Evolutionary conservation across 2,113 vertebrate genomes (phyloP).

Genomic region (Pongo abelii): DNA sequence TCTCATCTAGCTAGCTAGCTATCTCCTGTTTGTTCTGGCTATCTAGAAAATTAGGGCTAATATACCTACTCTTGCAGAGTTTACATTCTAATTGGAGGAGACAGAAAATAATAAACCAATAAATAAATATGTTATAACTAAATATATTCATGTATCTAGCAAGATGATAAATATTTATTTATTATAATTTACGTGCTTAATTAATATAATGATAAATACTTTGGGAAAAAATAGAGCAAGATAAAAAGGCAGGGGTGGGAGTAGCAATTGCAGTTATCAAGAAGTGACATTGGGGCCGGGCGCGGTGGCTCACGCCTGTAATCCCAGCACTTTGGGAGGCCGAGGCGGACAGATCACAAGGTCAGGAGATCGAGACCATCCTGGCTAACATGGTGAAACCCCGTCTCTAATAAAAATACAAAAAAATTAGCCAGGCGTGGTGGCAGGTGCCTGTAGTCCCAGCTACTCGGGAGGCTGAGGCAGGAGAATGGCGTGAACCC

Average conservation of each 20-base stretch:
- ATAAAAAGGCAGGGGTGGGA: not conserved
- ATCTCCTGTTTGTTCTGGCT: not conserved
- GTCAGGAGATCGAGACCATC: too few species aligned
- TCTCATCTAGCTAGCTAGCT: not conserved
- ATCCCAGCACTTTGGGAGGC: too few species aligned
- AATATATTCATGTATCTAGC: not conserved
- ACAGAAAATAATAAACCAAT: not conserved
- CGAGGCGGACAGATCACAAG: too few species aligned
- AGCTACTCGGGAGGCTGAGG: too few species aligned
- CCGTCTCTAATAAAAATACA: too few species aligned
- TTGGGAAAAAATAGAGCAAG: not conserved
- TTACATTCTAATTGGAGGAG: not conserved
- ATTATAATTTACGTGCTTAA: not conserved
- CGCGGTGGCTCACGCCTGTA: too few species aligned
- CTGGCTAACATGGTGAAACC: too few species aligned
- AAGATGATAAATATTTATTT: not conserved
- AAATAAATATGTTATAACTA: not conserved
- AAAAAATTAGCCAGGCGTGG: too few species aligned
- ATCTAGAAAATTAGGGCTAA: not conserved
- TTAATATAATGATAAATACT: not conserved
- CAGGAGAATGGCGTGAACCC: too few species aligned
- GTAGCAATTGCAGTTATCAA: not conserved
- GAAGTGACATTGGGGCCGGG: not conserved
- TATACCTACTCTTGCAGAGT: not conserved
- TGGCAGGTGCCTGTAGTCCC: too few species aligned